These are phyloP conservation scores for Meiosimyza decipiens DNA, from an alignment of 2,888 invertebrate genomes.

Conservation along the genomic window DNA sequence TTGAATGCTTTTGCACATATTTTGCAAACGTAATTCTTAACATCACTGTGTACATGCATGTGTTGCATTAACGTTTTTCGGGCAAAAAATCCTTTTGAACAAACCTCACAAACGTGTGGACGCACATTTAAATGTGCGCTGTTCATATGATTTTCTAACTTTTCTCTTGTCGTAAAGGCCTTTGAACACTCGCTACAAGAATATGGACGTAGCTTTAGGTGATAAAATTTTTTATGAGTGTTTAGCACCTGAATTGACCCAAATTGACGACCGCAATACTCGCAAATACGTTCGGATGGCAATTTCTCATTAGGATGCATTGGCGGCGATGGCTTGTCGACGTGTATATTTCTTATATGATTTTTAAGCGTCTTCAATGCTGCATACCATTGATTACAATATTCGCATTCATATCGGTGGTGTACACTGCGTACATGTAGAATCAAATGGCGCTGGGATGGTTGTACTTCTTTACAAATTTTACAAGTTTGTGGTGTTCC, in stretches of 20 bases:
- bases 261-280: slow-evolving; percentile 18
- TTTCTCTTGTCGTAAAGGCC: background rate
- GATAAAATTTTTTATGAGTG: slow-evolving; percentile 10
- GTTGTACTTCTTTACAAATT: background rate
- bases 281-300: slow-evolving; percentile 14
- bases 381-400: background rate
- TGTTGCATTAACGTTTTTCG: slow-evolving; percentile 24
- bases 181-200: slow-evolving; percentile 9
- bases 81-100: slow-evolving; percentile 19
- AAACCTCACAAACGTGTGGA: slow-evolving; percentile 15
- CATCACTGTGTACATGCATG: slow-evolving; percentile 10
- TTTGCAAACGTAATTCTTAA: slow-evolving; percentile 19
- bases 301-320: background rate
- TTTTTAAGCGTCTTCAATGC: background rate
- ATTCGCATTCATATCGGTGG: background rate
- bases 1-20: slow-evolving; percentile 21
- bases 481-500: no score
- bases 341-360: background rate
- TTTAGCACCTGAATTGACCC: background rate
- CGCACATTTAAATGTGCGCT: slow-evolving; percentile 16
- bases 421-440: background rate
- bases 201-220: slow-evolving; percentile 17
- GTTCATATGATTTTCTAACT: slow-evolving; percentile 12
- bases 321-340: background rate
- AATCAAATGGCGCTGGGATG: background rate